A percentile compares a stretch with the other conserved stretches of the same genome.
These are phyloP conservation scores for Drosophila pegasa DNA, from an alignment of 2,888 invertebrate species.

Conservation along the genomic window DNA sequence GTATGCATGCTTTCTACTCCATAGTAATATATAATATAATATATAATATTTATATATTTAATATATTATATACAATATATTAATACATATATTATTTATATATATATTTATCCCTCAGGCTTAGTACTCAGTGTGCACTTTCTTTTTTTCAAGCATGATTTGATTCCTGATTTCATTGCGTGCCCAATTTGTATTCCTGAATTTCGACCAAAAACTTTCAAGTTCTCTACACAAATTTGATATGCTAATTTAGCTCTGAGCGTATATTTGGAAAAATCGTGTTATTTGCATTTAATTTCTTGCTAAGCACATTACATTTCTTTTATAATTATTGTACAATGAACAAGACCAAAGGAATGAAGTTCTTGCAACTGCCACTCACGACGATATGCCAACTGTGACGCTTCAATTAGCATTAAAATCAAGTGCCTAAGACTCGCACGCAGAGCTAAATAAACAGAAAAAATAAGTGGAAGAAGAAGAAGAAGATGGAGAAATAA, in stretches of 20 bases:
- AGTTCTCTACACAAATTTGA: neutral
- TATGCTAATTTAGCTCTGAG: neutral
- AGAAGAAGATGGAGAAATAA: neutral
- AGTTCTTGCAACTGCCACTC: constrained; percentile 13
- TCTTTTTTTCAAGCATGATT: neutral
- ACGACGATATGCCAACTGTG: constrained; percentile 31
- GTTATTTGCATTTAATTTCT: constrained; percentile 4
- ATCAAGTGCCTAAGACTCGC: constrained; percentile 39
- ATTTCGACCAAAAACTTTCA: neutral
- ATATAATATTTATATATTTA: no score
- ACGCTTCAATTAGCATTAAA: constrained; percentile 72
- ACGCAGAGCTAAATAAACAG: constrained; percentile 6
- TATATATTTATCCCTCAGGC: no score
- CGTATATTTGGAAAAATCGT: neutral
- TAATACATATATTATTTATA: no score
- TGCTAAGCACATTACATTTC: neutral
- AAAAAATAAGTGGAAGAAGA: neutral
- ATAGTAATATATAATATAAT: no score
- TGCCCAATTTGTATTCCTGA: no score
- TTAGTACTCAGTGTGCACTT: no score
- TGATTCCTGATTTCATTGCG: no score
- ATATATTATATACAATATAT: no score
- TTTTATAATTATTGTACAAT: constrained; percentile 15
- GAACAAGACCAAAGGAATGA: constrained; percentile 4
- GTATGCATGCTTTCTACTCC: no score